Base-by-base conservation (phyloP, 2,888 invertebrate species). In the Disparrhopalites patrizii region DNA sequence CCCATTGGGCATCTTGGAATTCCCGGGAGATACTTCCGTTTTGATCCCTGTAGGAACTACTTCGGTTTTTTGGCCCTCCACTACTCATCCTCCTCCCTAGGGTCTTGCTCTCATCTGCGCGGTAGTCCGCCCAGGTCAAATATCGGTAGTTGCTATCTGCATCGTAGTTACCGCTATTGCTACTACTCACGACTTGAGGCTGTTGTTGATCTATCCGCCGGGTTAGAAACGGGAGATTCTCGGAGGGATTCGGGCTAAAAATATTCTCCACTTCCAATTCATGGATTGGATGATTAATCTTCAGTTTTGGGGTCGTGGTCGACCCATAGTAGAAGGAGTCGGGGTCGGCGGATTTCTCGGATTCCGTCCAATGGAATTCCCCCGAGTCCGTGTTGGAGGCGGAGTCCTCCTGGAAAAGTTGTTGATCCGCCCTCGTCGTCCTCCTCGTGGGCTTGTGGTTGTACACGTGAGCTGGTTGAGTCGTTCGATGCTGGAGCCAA, bases 401-500 rank as follows among this genome's bases (percentile, higher is more conserved):
- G 27, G 2, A 30, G 47, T 7, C 5, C 18, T n/a, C 18, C 5
- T 47, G 47, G 47, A 10, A n/a, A 20, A 23, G 23, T 10, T 54
- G 18, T 3, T 18, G 31, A 38, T 57, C 27, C 20, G 18, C 31
- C 55, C 57, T 36, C 8, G 57, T 33, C 15, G 13, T 23, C 15
- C 57, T 40, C 38, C 3, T 2, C 23, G 47, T 8, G 15, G n/a
- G 7, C 7, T 18, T 25, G 15, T 18, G 15, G 18, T 40, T 25
- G 36, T 56, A 56, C 2, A 20, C 18, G 20, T 28, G 58, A 23
- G 56, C 18, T 2, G 38, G 56, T 25, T 56, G 1, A 7, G 60
- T 47, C 4, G 60, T 60, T 31, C 60, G 43, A 31, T 69, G 70
- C 8, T 68, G 72, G 23, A 71, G 52, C 75, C 75, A 75, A 57